phyloP scores from a whole-genome alignment of 2,888 invertebrate genomes.

The Chaetoderma sp. region DNA sequence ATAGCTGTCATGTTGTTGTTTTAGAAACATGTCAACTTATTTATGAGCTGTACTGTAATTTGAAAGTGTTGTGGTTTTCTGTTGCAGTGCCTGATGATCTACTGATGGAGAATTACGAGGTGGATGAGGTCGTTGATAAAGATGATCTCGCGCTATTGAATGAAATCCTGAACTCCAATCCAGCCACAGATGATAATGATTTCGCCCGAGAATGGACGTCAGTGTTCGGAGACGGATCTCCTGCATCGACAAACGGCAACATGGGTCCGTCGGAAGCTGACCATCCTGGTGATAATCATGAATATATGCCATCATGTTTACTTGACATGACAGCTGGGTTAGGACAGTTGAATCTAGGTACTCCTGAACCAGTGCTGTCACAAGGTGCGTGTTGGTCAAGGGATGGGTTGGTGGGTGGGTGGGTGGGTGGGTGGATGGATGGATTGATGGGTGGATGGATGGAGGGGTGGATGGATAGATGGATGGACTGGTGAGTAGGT shows the following conservation, averaged over 20 bases:
- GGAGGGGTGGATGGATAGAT: no score
- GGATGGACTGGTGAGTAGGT: no score
- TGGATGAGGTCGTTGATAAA: slow-evolving; percentile 66
- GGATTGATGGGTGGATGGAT: no score
- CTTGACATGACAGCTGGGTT: slow-evolving; percentile 60
- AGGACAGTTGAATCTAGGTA: slow-evolving; percentile 24
- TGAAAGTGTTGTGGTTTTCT: no score
- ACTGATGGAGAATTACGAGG: slow-evolving; percentile 62
- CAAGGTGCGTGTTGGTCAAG: no score
- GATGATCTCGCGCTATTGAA: slow-evolving; percentile 70
- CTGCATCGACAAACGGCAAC: slow-evolving; percentile 33
- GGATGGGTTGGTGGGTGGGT: no score
- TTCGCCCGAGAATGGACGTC: slow-evolving; percentile 67
- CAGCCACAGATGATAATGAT: slow-evolving; percentile 63
- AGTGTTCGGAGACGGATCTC: slow-evolving; percentile 57
- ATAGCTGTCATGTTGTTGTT: no score
- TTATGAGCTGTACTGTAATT: no score
- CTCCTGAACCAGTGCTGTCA: slow-evolving; percentile 1
- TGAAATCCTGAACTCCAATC: slow-evolving; percentile 69
- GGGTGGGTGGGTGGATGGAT: no score
- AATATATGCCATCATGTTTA: slow-evolving; percentile 69
- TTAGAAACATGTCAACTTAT: no score
- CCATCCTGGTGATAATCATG: slow-evolving; percentile 44
- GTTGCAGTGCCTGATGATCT: slow-evolving; percentile 60
- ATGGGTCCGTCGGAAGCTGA: slow-evolving; percentile 49